Evolutionary conservation across 2,888 invertebrate genomes (phyloP).

Genomic region (Polietes domitor): DNA sequence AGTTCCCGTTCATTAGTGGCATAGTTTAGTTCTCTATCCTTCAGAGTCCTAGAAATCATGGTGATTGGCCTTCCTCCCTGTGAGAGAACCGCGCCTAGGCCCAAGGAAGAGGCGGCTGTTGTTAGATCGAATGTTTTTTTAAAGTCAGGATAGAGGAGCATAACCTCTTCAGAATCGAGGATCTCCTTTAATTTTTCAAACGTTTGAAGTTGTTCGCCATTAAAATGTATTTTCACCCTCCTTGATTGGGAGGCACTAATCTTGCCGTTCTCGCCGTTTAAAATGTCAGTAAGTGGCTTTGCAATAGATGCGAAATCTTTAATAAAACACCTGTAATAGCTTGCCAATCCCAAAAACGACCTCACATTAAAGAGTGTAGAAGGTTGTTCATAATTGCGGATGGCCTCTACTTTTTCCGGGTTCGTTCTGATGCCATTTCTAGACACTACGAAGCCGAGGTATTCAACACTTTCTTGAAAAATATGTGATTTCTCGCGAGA

Average conservation of each 20-base stretch:
- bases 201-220: background rate
- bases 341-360: conserved; percentile 19
- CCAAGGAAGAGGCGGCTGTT: conserved; percentile 49
- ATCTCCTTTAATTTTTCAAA: background rate
- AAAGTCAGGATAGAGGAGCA: background rate
- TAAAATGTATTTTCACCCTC: background rate
- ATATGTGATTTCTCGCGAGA: conserved; percentile 47
- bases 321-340: conserved; percentile 13
- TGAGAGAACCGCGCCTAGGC: conserved; percentile 45
- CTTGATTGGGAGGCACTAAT: background rate
- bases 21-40: conserved; percentile 31
- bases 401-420: no score
- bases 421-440: no score
- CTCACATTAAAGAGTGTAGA: background rate
- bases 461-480: conserved; percentile 37
- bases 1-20: conserved; percentile 66
- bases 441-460: conserved; percentile 19
- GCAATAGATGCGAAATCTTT: conserved; percentile 21
- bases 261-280: background rate
- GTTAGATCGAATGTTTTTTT: conserved; percentile 33
- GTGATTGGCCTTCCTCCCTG: conserved; percentile 32
- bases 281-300: background rate
- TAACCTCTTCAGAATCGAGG: background rate
- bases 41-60: conserved; percentile 53
- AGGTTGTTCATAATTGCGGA: no score